Percentiles rank a stretch among this genome's conserved stretches.
These are phyloP conservation scores for Orchesella cincta DNA, from an alignment of 1,140 invertebrate species.

Conservation along the genomic window DNA sequence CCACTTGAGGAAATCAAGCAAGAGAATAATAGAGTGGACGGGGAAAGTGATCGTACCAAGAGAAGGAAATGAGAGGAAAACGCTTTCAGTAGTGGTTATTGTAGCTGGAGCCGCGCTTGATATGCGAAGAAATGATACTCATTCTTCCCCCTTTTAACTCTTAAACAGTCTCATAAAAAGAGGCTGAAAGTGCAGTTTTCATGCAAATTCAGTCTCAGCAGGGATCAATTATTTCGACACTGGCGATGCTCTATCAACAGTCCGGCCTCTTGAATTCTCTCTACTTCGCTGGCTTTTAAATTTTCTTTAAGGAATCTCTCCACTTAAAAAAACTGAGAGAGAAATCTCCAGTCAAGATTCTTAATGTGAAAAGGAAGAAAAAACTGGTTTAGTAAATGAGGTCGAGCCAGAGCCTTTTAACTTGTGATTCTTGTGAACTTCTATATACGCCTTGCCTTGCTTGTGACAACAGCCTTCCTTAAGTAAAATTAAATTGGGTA, in stretches of 20 bases:
- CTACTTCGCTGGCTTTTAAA: not conserved
- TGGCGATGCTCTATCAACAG: slow-evolving; percentile 20
- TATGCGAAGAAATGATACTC: slow-evolving; percentile 4
- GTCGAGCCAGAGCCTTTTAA: slow-evolving; percentile 25
- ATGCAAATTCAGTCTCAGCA: slow-evolving; percentile 44
- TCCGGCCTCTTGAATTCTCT: not conserved
- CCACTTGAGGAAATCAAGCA: no score
- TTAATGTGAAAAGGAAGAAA: not conserved
- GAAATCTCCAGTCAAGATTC: not conserved
- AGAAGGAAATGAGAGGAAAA: not conserved
- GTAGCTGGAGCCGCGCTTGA: not conserved
- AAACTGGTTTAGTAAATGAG: slow-evolving; percentile 5
- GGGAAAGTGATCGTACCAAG: not conserved
- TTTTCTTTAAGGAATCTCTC: not conserved
- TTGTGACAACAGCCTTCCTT: not conserved
- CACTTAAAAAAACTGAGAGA: not conserved
- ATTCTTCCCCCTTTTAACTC: slow-evolving; percentile 32
- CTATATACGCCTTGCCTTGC: not conserved
- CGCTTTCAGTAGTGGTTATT: not conserved
- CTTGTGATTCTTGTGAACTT: not conserved
- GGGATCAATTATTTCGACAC: slow-evolving; percentile 48
- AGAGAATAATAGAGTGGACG: not conserved
- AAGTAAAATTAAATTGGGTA: not conserved
- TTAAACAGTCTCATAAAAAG: slow-evolving; percentile 35
- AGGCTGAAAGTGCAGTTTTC: slow-evolving; percentile 42